Percentiles rank a stretch among this genome's conserved stretches.
Conservation (phyloP, 1,140 invertebrate species). For the Melanaphis sacchari region DNA sequence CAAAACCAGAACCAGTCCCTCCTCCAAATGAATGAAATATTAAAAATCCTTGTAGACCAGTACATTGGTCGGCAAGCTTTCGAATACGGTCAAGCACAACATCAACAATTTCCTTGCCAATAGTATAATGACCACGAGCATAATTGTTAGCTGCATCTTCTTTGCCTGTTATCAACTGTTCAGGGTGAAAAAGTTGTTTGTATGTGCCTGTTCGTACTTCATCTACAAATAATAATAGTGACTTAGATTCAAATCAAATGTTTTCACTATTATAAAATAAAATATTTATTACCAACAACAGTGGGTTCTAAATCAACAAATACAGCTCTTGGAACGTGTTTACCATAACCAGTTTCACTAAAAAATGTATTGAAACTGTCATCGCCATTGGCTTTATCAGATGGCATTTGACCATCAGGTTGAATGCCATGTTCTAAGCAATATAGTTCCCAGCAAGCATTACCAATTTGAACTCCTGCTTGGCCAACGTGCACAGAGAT, state of each 20-base stretch:
- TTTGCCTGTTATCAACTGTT: constrained; percentile 84
- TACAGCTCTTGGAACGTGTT: constrained; percentile 84
- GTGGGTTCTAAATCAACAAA: constrained; percentile 90
- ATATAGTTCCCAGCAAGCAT: constrained; percentile 82
- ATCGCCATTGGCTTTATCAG: constrained; percentile 72
- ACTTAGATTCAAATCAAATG: background rate
- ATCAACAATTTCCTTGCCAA: constrained; percentile 88
- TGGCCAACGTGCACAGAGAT: constrained; percentile 89
- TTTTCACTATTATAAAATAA: background rate
- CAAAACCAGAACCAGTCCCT: constrained; percentile 88
- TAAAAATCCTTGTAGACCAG: constrained; percentile 85
- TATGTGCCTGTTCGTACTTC: constrained; percentile 85
- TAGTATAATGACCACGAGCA: constrained; percentile 89
- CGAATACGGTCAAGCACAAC: constrained; percentile 79
- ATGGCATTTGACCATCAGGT: constrained; percentile 75
- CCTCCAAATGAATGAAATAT: constrained; percentile 91
- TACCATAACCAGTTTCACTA: constrained; percentile 86
- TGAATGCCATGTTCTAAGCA: constrained; percentile 82
- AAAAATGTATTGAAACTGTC: constrained; percentile 91
- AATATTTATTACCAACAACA: constrained; percentile 74
- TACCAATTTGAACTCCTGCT: constrained; percentile 80
- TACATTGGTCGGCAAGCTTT: constrained; percentile 86
- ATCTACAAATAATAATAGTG: constrained; percentile 64
- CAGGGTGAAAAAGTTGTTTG: constrained; percentile 84
- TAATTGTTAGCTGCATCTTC: constrained; percentile 92